These are phyloP conservation scores for Plestiodon gilberti DNA, from an alignment of 2,113 vertebrate genomes.

Conservation along the genomic window DNA sequence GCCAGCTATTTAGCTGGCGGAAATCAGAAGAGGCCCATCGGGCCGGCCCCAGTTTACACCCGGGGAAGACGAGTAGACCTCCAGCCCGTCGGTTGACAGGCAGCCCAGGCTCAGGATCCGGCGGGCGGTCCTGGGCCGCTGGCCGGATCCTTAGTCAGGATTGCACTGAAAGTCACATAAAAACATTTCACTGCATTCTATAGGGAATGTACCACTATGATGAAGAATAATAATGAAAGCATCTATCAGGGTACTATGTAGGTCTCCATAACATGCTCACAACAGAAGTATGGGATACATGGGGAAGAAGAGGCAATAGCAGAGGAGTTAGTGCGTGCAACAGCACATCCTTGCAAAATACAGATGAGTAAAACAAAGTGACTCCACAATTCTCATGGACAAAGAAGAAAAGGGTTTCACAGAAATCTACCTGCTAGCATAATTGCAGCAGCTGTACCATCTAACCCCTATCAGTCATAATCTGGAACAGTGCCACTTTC, in stretches of 20 bases:
- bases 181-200: background rate
- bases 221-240: background rate
- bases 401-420: slow-evolving; percentile 34
- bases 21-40: too few species aligned
- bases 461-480: slow-evolving; percentile 80
- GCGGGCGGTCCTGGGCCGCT: too few species aligned
- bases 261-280: background rate
- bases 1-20: too few species aligned
- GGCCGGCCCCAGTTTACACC: too few species aligned
- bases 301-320: background rate
- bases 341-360: background rate
- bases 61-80: too few species aligned
- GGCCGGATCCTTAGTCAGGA: too few species aligned
- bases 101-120: too few species aligned
- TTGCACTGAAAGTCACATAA: background rate
- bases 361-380: slow-evolving; percentile 20
- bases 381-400: background rate
- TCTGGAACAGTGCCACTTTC: slow-evolving; percentile 78
- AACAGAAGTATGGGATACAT: background rate
- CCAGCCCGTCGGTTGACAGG: too few species aligned
- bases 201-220: background rate
- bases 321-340: fast-evolving
- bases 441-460: slow-evolving; percentile 65
- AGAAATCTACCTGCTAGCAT: slow-evolving; percentile 52
- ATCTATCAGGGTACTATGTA: background rate